Base-by-base conservation (phyloP, 2,888 invertebrate species). In the Sicus ferrugineus region DNA sequence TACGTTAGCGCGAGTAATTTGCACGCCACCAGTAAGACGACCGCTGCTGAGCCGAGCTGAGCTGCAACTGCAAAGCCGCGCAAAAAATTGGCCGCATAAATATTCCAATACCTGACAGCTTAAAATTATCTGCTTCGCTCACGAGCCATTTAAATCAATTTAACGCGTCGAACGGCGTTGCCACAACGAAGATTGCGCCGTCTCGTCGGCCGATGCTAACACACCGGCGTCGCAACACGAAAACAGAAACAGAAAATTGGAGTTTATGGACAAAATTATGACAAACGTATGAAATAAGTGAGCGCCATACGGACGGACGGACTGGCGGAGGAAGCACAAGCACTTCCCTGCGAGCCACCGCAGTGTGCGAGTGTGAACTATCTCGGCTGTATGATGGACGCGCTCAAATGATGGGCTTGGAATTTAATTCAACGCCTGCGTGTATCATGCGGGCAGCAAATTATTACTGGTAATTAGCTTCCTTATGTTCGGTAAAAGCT, bases 121-220 rank as follows among this genome's bases (percentile, higher is more conserved):
- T 80, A 77, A 83, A 84, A 83, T 83, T 84, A 83, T 84, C 83
- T 81, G 78, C 84, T 84, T 83, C 84, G 83, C 83, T 83, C 83
- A 83, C 83, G 85, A 84, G 82, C 83, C 85, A 84, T 83, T 83
- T 83, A 83, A 83, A 83, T 83, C 83, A 83, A 83, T 83, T 83
- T 83, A 84, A 83, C 83, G 84, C 84, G 84, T 84, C 80, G 80
- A 79, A 80, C 72, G 69, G 5, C 30, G 65, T 56, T 66, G 26
- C 54, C 54, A 58, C 30, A 58, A 64, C 69, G 69, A 70, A 69
- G 67, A 46, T 31, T 30, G 67, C 67, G 73, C 71, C 71, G 62
- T 69, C 71, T 30, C 56, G 69, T 54, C 14, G 7, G 21, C 19
- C 5, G 31, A 26, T 38, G 23, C 61, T 14, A 61, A 38, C 23